phyloP scores from a whole-genome alignment of 2,113 vertebrate species.

The Chaetodon trifascialis region DNA sequence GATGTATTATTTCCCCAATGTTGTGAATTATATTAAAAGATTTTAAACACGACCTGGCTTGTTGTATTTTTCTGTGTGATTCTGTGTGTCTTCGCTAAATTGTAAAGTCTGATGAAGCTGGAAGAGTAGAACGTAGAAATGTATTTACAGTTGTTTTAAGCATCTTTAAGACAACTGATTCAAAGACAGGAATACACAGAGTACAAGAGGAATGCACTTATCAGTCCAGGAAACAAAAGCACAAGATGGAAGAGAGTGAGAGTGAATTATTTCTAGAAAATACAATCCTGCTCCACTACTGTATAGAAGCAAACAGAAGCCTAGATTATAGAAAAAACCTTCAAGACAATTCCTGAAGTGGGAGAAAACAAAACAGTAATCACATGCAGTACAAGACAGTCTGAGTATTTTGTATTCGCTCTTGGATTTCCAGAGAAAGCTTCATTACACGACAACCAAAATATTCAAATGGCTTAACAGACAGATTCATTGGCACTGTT shows the following conservation, averaged over 20 bases:
- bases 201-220: constrained; percentile 24
- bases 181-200: constrained; percentile 8
- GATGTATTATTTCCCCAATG: constrained; percentile 79
- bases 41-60: constrained; percentile 61
- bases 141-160: constrained; percentile 42
- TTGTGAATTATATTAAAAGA: constrained; percentile 85
- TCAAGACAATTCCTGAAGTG: background rate
- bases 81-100: too few species aligned
- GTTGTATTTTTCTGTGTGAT: background rate
- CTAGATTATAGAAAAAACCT: constrained; percentile 7
- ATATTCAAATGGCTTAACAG: background rate
- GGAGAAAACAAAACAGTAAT: background rate
- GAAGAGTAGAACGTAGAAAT: constrained; percentile 44
- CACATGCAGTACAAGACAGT: constrained; percentile 35
- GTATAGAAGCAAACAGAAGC: constrained; percentile 10
- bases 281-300: constrained; percentile 25
- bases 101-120: background rate
- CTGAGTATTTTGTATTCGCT: background rate
- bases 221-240: constrained; percentile 34
- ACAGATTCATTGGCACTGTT: constrained; percentile 42
- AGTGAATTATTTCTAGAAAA: constrained; percentile 24
- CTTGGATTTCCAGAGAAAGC: background rate
- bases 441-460: background rate
- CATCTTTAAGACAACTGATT: constrained; percentile 11
- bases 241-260: constrained; percentile 6